phyloP scores from a whole-genome alignment of 2,888 invertebrate genomes.

The Trichogramma dendrolimi region DNA sequence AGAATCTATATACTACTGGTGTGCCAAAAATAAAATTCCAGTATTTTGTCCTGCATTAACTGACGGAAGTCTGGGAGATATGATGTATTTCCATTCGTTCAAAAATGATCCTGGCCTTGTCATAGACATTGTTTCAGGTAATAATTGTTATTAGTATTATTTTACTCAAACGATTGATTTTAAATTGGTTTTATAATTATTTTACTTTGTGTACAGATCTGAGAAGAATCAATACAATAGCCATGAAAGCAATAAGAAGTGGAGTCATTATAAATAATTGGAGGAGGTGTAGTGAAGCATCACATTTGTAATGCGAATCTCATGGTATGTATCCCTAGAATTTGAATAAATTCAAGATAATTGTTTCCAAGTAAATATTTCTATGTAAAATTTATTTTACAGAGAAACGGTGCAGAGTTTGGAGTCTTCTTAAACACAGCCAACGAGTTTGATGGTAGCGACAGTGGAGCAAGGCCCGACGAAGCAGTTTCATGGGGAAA shows the following conservation, averaged over 20 bases:
- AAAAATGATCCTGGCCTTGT: slow-evolving; percentile 81
- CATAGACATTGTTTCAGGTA: slow-evolving; percentile 85
- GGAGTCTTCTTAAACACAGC: slow-evolving; percentile 94
- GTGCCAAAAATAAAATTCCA: slow-evolving; percentile 92
- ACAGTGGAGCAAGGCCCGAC: slow-evolving; percentile 95
- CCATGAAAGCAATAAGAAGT: slow-evolving; percentile 86
- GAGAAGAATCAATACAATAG: slow-evolving; percentile 84
- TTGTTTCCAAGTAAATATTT: background rate
- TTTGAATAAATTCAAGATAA: background rate
- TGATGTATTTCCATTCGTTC: slow-evolving; percentile 98
- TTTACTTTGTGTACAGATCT: slow-evolving; percentile 61
- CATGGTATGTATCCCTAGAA: slow-evolving; percentile 63
- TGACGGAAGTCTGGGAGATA: slow-evolving; percentile 95
- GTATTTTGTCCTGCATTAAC: slow-evolving; percentile 94
- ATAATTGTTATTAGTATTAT: background rate
- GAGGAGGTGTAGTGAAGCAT: slow-evolving; percentile 96
- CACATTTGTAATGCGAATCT: slow-evolving; percentile 99
- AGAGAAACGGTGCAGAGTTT: slow-evolving; percentile 94
- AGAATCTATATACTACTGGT: slow-evolving; percentile 95
- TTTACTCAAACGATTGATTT: background rate
- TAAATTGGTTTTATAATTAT: slow-evolving; percentile 5
- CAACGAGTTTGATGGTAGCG: slow-evolving; percentile 95
- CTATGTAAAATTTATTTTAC: slow-evolving; percentile 27
- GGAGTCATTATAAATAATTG: slow-evolving; percentile 95
- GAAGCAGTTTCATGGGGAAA: slow-evolving; percentile 99